phyloP scores from a whole-genome alignment of 2,113 vertebrate species.

The Pipra filicauda region DNA sequence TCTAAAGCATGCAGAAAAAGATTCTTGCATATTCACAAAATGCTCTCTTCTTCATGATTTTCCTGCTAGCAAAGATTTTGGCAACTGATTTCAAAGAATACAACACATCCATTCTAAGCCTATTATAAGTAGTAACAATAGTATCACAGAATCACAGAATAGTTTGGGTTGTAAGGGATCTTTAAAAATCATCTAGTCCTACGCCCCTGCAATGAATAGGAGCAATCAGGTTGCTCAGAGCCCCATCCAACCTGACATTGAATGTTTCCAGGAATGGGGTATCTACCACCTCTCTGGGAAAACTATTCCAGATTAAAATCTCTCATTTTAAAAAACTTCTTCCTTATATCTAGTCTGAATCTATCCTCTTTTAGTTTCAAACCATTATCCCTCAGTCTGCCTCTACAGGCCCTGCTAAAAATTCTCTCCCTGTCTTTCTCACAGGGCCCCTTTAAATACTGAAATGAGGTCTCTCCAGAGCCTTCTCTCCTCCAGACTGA shows the following conservation, averaged over 20 bases:
- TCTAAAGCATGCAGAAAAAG: neutral
- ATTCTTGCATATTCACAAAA: neutral
- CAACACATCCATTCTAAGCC: neutral
- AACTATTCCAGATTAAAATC: neutral
- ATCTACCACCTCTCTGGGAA: neutral
- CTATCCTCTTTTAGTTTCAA: neutral
- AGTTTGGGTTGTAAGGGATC: neutral
- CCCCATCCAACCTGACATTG: neutral
- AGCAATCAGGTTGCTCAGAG: neutral
- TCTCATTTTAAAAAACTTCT: neutral
- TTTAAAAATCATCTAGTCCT: neutral
- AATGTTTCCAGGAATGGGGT: neutral
- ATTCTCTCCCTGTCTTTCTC: neutral
- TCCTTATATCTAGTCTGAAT: neutral
- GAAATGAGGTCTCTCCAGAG: neutral
- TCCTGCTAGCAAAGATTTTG: neutral
- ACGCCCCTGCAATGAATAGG: neutral
- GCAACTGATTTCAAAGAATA: neutral
- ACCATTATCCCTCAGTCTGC: neutral
- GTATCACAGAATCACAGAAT: neutral
- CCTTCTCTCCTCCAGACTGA: neutral
- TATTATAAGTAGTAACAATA: neutral
- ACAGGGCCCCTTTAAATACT: neutral
- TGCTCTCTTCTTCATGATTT: rapidly evolving
- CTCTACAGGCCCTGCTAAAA: neutral